Base-by-base conservation (phyloP, 1,140 invertebrate species). In the Neomicropteryx cornuta region DNA sequence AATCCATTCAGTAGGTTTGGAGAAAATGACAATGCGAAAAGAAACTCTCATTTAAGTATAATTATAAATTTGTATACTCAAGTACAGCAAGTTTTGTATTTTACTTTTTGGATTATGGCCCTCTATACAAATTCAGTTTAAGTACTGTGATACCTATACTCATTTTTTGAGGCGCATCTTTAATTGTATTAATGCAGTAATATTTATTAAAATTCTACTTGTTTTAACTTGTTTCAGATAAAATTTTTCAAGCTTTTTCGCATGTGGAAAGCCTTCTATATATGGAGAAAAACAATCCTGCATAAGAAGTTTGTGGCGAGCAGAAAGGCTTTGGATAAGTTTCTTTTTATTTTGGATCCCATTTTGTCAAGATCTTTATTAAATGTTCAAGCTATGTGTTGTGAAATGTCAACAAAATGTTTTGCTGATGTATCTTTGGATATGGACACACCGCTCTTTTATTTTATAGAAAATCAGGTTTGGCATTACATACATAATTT, bases 211-310 rank as follows among this genome's bases (percentile, higher is more conserved):
- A 24, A n/a, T 17, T 20, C n/a, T 18, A n/a, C 30, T 32, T 16
- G 10, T n/a, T 3, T 16, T 33, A 41, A 28, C 41, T 44, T 39
- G 36, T 47, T 60, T 38, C 52, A 83, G 73, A 82, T 88, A 28
- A 77, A 73, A 41, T 75, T 77, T 17, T 89, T 90, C 56, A 60
- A 66, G 14, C 55, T 75, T 17, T 89, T 81, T 53, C 71, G 81
- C 8, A 71, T 77, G 33, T 89, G 86, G 85, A 89, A 88, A 58
- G 76, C 80, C 0, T 87, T 89, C 55, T 82, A 78, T 48, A 71
- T 81, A 0, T 90, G 87, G 87, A 66, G 73, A 24, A 83, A 83
- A 50, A 78, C 76, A n/a, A 73, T 89, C 13, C 61, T 73, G 18
- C 77, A 71, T 43, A 71, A 71, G 23, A 89, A 87, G 56, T 73